Percentiles rank a stretch among this genome's conserved stretches.
Evolutionary conservation across 2,797 vertebrate genomes (phyloP).

Genomic region (Galago senegalensis): DNA sequence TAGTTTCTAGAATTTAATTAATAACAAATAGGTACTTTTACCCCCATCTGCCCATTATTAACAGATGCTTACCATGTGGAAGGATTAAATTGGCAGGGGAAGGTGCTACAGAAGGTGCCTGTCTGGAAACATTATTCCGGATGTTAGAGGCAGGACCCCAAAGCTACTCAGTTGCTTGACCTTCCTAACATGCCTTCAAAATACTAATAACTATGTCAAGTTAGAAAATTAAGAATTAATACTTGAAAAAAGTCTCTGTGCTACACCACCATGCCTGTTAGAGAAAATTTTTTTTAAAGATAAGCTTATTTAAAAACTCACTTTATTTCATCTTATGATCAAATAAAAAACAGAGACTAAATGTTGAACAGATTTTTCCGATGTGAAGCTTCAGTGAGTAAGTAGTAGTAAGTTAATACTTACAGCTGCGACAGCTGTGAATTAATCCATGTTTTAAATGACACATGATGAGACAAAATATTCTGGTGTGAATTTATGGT

Average conservation of each 20-base stretch:
- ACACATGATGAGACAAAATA: not conserved
- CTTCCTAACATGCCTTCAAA: conserved; percentile 44
- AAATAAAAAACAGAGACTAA: conserved; percentile 44
- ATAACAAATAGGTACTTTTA: not conserved
- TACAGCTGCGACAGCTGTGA: not conserved
- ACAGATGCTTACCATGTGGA: not conserved
- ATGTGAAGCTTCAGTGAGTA: not conserved
- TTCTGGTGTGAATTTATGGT: not conserved
- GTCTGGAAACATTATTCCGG: not conserved
- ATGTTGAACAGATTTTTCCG: not conserved
- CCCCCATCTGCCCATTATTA: not conserved
- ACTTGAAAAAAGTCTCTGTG: not conserved
- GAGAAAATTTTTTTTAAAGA: conserved; percentile 12
- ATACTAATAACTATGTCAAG: not conserved
- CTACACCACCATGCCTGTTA: not conserved
- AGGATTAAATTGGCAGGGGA: not conserved
- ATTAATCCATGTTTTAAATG: not conserved
- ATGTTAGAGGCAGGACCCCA: not conserved
- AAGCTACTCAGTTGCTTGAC: not conserved
- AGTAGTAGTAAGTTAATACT: not conserved
- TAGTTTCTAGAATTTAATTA: conserved; percentile 18
- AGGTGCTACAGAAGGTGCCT: not conserved
- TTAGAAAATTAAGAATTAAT: conserved; percentile 27
- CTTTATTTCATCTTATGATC: conserved; percentile 47
- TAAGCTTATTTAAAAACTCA: conserved; percentile 23